Percentiles rank a stretch among this genome's conserved stretches.
phyloP scores from a whole-genome alignment of 2,113 vertebrate genomes.

The Bambusicola thoracicus region DNA sequence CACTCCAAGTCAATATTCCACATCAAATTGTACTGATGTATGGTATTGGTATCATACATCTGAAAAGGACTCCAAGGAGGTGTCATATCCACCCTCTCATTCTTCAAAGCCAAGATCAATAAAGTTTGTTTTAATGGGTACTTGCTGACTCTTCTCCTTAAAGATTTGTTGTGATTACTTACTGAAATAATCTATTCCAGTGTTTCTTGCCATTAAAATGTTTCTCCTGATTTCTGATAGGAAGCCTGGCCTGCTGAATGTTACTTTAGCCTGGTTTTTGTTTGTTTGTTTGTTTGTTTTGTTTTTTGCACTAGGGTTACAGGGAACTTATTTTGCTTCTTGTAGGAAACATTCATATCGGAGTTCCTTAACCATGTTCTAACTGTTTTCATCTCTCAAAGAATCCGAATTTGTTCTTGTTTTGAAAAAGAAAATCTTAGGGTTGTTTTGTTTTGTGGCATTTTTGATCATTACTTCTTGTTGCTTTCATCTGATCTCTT shows the following conservation, averaged over 20 bases:
- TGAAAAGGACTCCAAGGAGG: background rate
- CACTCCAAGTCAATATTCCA: background rate
- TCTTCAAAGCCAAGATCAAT: background rate
- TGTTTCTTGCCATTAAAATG: background rate
- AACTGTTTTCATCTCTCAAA: background rate
- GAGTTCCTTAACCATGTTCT: background rate
- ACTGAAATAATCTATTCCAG: background rate
- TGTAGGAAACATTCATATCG: background rate
- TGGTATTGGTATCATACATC: background rate
- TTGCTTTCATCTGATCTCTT: background rate
- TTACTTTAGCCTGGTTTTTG: background rate
- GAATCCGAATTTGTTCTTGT: background rate
- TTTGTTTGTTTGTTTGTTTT: background rate
- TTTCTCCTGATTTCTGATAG: background rate
- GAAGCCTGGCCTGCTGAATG: background rate
- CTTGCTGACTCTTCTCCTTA: background rate
- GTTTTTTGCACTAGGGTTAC: background rate
- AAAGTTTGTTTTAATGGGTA: background rate
- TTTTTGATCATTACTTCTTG: background rate
- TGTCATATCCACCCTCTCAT: rapidly evolving
- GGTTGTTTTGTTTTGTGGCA: background rate
- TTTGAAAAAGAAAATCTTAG: background rate
- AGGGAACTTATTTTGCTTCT: background rate
- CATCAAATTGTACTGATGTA: background rate
- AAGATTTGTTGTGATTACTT: background rate